phyloP scores from a whole-genome alignment of 1,140 invertebrate species.

The Orius insidiosus region DNA sequence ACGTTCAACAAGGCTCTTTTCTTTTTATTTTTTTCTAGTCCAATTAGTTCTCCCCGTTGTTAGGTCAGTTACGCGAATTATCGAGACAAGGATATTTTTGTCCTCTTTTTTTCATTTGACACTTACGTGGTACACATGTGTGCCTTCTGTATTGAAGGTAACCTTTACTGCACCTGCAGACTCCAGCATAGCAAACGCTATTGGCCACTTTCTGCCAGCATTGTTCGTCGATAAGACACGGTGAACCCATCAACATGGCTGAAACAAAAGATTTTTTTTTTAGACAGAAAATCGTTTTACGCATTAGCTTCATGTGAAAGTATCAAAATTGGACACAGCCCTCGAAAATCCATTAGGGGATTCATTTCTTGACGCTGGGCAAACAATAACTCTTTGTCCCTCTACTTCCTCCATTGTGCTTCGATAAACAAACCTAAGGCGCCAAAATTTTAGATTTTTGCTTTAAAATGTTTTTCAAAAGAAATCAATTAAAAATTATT shows the following conservation, averaged over 20 bases:
- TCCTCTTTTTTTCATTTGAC: neutral
- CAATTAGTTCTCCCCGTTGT: neutral
- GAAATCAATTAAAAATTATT: too few relatives aligned
- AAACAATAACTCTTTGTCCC: too few relatives aligned
- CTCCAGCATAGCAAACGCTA: slow-evolving; percentile 51
- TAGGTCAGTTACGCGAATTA: neutral
- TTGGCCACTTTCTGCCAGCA: slow-evolving; percentile 66
- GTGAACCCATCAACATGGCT: slow-evolving; percentile 59
- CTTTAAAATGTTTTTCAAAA: too few relatives aligned
- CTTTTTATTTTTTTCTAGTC: neutral
- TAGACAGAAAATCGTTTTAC: slow-evolving; percentile 6
- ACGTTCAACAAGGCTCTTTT: neutral
- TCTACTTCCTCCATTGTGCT: too few relatives aligned
- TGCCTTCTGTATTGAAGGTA: slow-evolving; percentile 70
- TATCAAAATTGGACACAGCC: slow-evolving; percentile 3
- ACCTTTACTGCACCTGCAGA: slow-evolving; percentile 60
- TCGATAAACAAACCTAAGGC: too few relatives aligned
- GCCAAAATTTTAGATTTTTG: too few relatives aligned
- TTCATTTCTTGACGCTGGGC: too few relatives aligned
- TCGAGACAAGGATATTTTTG: neutral
- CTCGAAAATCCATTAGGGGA: too few relatives aligned
- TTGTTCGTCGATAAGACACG: slow-evolving; percentile 52
- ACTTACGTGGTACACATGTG: slow-evolving; percentile 76
- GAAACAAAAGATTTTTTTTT: slow-evolving; percentile 25
- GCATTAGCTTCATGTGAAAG: slow-evolving; percentile 2